Evolutionary conservation across 1,140 invertebrate genomes (phyloP), one percentile per base, ranked within the genome.

Genomic region (Brachionus rotundiformis): DNA sequence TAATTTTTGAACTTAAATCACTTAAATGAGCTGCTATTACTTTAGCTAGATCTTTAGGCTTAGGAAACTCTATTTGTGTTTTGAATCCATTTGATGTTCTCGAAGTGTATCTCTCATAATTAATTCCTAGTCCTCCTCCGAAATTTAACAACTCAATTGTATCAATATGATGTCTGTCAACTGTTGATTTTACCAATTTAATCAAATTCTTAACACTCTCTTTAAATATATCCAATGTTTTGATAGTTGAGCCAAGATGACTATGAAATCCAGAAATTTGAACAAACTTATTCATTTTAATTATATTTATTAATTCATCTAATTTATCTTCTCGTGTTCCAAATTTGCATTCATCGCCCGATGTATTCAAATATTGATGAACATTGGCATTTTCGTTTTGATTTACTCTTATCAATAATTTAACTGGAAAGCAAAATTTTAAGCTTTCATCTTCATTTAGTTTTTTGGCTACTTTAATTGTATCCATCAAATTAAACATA

Each of bases 111-210:
- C 73, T 82, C 27, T 73, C 77, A 54, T 89, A 88, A 77, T 85
- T 83, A 11, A 88, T 87, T 7, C 85, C 87, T 23, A 89, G 83
- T 13, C 88, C 88, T 19, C 89, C 88, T 2, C 89, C 89, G 29
- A 89, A 83, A 83, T 89, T 86, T 5, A 89, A 36, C 73, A 84
- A 84, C 25, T 85, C n/a, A 65, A 63, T 29, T 77, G 82, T 77
- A 87, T 77, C n/a, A 83, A 68, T 7, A 76, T 29, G 5, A 79
- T 82, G 27, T 36, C 59, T 65, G 16, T 61, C 16, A 59, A 75
- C 23, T 10, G 25, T 27, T 13, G 13, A 13, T 4, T 59, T 59
- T 13, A 71, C 19, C 10, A 84, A 19, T 2, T 83, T 44, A 25
- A 71, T 68, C 1, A 86, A 63, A 44, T 84, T 82, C 41, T 76